Conservation (phyloP, 1,140 invertebrate species). For the Hermatobates lingyangjiaoensis region DNA sequence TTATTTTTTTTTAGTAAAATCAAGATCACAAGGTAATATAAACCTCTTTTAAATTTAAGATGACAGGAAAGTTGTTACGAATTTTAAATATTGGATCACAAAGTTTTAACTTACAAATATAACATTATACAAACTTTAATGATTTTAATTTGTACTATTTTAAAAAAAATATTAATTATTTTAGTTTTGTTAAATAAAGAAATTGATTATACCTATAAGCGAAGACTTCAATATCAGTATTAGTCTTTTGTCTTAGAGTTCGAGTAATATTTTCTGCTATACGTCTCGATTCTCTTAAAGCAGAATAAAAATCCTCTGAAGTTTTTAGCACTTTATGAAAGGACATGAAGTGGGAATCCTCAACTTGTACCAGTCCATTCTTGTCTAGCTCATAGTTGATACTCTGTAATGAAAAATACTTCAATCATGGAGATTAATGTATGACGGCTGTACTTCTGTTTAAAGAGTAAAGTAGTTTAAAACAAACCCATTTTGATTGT, state of each 20-base stretch:
- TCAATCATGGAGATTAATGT: not conserved
- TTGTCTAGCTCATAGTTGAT: constrained; percentile 33
- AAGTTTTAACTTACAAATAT: not conserved
- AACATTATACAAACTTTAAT: no score
- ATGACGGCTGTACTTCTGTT: not conserved
- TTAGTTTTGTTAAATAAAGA: no score
- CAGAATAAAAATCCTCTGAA: constrained; percentile 79
- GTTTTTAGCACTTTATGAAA: constrained; percentile 86
- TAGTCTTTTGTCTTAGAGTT: constrained; percentile 35
- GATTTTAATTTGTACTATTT: no score
- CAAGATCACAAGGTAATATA: no score
- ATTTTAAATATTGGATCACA: no score
- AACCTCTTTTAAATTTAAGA: no score
- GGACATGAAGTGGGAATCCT: constrained; percentile 77
- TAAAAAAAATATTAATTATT: no score
- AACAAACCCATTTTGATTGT: not conserved
- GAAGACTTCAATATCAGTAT: constrained; percentile 57
- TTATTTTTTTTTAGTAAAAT: no score
- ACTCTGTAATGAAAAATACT: constrained; percentile 21
- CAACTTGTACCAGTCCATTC: constrained; percentile 27
- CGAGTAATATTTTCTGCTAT: constrained; percentile 66
- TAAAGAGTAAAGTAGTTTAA: not conserved
- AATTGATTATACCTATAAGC: constrained; percentile 51
- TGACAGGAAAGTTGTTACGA: no score
- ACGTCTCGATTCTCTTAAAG: constrained; percentile 57